Base-by-base conservation (phyloP, 2,888 invertebrate genomes). In the Aethes cnicana region DNA sequence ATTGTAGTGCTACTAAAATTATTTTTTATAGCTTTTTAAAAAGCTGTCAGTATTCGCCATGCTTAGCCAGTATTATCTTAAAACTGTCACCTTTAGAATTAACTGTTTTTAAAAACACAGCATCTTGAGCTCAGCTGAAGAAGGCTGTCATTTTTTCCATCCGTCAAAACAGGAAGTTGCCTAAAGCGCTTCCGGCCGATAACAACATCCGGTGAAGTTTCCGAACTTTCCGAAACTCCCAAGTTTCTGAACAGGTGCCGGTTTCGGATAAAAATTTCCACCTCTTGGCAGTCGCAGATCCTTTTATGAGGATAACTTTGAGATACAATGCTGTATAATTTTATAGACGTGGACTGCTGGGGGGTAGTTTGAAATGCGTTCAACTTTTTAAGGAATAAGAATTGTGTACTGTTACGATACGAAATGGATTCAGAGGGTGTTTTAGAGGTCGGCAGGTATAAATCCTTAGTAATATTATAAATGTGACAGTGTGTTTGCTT, bases 131-230 rank as follows among this genome's bases (percentile, higher is more conserved):
- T 64, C 61, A 59, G 21, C 30, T 32, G 8, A 26, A 35, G 60
- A 58, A 67, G 58, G 25, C 16, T 39, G 69, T 76, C n/a, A n/a
- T 79, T 81, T 81, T 80, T 72, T 68, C 57, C 79, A 79, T 84
- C 81, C 82, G 79, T 81, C 84, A 86, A 81, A 86, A 85, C 85
- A 81, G 85, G 86, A 85, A 84, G 81, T 77, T 77, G 86, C 88
- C 85, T 77, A 85, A 85, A 89, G 88, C 88, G 80, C 81, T 87
- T 89, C 88, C 88, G 87, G 84, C 86, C 84, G 88, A 88, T 89
- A 89, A 88, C 88, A 89, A 84, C 88, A 85, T 88, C 86, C 87
- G 81, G 77, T 68, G 65, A 79, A 85, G 69, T 77, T 77, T 63
- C 56, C 50, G 43, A 66, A 79, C 69, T 84, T 77, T 61, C 55